Evolutionary conservation across 2,888 invertebrate species (phyloP).

Genomic region (Drosophila engyochracea): DNA sequence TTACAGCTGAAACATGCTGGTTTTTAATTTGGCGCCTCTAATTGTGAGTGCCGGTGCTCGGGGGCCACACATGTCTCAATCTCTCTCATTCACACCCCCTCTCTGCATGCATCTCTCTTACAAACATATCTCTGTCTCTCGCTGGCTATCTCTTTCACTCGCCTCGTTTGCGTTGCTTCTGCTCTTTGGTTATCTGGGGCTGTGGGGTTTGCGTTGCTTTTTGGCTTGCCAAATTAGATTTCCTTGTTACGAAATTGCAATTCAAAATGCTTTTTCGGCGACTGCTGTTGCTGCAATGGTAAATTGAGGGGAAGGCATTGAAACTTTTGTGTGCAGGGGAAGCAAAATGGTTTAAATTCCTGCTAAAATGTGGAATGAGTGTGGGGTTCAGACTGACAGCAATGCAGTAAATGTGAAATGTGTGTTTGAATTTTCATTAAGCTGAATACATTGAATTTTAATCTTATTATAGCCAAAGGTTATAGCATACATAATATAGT

Average conservation of each 20-base stretch:
- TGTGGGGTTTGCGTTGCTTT: slow-evolving; percentile 45
- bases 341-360: slow-evolving; percentile 34
- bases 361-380: slow-evolving; percentile 36
- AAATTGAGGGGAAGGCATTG: not conserved
- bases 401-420: slow-evolving; percentile 2
- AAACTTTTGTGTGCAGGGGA: slow-evolving; percentile 12
- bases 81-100: not conserved
- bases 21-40: slow-evolving; percentile 64
- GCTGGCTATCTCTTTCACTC: not conserved
- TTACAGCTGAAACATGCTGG: slow-evolving; percentile 52
- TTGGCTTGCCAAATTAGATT: slow-evolving; percentile 66
- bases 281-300: slow-evolving; percentile 26
- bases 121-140: not conserved
- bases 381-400: slow-evolving; percentile 1
- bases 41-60: slow-evolving; percentile 58
- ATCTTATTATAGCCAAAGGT: not conserved
- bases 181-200: not conserved
- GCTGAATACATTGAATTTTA: not conserved
- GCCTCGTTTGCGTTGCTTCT: slow-evolving; percentile 13
- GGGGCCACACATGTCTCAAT: slow-evolving; percentile 21
- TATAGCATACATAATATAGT: not conserved
- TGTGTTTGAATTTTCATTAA: not conserved
- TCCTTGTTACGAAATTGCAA: slow-evolving; percentile 69
- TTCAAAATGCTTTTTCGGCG: slow-evolving; percentile 59
- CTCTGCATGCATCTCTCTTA: slow-evolving; percentile 9